Evolutionary conservation across 2,888 invertebrate genomes (phyloP), one percentile per base, ranked within the genome.

Genomic region (Troides helena): DNA sequence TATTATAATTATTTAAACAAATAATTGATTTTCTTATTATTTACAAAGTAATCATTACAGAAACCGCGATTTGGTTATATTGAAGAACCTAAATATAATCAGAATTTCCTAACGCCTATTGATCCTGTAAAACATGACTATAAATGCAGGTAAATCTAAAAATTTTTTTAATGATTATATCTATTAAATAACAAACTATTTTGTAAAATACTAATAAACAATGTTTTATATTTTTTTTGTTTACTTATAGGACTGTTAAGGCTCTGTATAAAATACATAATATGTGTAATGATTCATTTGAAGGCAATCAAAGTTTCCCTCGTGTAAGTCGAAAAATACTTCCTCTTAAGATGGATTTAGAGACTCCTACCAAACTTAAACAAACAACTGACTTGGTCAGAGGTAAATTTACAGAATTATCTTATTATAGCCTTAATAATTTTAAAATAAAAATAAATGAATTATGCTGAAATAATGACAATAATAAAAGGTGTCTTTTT

Each of bases 301-400:
- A 95, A 80, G 90, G 88, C 25, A 95, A 95, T 83, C 95, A 95
- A 82, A 95, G 95, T 74, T 95, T 94, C 79, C 95, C 95, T n/a
- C 75, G 89, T 61, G 76, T 93, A 79, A 92, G 78, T 67, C 84
- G 85, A 12, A 84, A 78, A 71, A 73, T 83, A 60, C 83, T 80
- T 67, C 88, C 85, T 10, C 81, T 88, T 69, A 90, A 74, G 73
- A 93, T 92, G 92, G 93, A 92, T 73, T 75, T 89, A 69, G 92
- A 91, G 67, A 89, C 89, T 69, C 87, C 88, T 23, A 85, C 87
- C 2, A 92, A 92, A 82, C 74, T 84, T 21, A 89, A 92, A 76
- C 84, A 87, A 64, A 77, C 85, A 64, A 85, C 88, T 74, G 94
- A 94, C 77, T 86, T 91, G 80, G 93, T 94, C 3, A 85, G 93